Base-by-base conservation (phyloP, 2,888 invertebrate genomes). In the Chromoteleia sp. region DNA sequence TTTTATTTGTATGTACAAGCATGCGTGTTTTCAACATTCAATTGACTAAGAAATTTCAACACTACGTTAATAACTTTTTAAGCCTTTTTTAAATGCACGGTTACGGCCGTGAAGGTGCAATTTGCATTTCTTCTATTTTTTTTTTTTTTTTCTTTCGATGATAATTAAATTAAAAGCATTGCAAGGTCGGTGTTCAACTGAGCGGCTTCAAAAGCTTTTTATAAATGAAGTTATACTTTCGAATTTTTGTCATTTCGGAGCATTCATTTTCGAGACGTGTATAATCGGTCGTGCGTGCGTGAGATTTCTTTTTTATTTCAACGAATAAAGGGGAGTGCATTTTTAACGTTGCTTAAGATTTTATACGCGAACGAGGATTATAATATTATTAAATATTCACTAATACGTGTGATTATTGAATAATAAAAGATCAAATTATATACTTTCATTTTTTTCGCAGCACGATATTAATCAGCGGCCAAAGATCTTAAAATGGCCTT, bases 391-490 rank as follows among this genome's bases (percentile, higher is more conserved):
- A 43, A 41, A 48, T 45, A 58, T 70, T 48, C 67, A 68, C 8
- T 19, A 30, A 68, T 30, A 8, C 67, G 15, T 54, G 63, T 54
- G 63, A 63, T 73, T 73, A 73, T 75, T 75, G 36, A 63, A 65
- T 65, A 65, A 63, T 63, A 56, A 74, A 75, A 58, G 54, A 14
- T 63, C 36, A 63, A 74, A 74, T 63, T 74, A 63, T 54, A 74
- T 52, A 63, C 73, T 74, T 74, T 74, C 73, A 39, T 74, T 74
- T 74, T 50, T 73, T 63, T 54, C 41, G 52, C n/a, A 52, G 29
- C 54, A 25, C 48, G 63, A 75, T 75, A 59, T 25, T 21, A 59
- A 76, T 67, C 75, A 12, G 43, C 10, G 15, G 19, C 43, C 25
- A 48, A 59, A 67, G 67, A 76, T 68, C 41, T 41, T 17, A 17